Conservation (phyloP, 2,888 invertebrate genomes). For the Stenodera caucasica region DNA sequence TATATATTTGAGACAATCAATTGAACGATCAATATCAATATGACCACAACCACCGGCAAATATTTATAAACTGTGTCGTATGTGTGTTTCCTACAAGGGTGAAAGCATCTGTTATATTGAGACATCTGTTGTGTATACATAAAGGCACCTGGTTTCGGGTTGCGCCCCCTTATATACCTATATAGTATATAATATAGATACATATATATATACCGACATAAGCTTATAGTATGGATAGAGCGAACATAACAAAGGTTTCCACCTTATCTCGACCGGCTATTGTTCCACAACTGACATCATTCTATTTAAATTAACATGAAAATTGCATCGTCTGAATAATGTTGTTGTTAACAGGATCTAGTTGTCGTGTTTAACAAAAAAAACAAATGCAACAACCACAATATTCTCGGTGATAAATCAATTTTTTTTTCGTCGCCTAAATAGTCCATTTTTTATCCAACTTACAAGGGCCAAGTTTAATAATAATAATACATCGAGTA, state of each 20-base stretch:
- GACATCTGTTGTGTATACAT: constrained; percentile 21
- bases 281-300: constrained; percentile 24
- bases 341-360: too few relatives aligned
- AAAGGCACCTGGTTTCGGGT: constrained; percentile 23
- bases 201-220: too few relatives aligned
- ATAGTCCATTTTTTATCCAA: too few relatives aligned
- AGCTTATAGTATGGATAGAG: neutral
- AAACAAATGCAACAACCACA: too few relatives aligned
- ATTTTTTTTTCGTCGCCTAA: too few relatives aligned
- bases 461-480: neutral
- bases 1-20: constrained; percentile 11
- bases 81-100: neutral
- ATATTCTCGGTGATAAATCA: too few relatives aligned
- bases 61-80: constrained; percentile 22
- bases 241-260: constrained; percentile 18
- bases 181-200: neutral
- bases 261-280: constrained; percentile 24
- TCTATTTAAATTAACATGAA: constrained; percentile 31
- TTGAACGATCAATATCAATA: constrained; percentile 20
- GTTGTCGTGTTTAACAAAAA: too few relatives aligned
- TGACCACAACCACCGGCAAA: constrained; percentile 15
- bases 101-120: constrained; percentile 22
- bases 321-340: constrained; percentile 20
- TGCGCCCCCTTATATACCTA: constrained; percentile 16
- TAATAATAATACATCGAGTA: constrained; percentile 7